Conservation (phyloP, 1,140 invertebrate species). For the Cydia pomonella region DNA sequence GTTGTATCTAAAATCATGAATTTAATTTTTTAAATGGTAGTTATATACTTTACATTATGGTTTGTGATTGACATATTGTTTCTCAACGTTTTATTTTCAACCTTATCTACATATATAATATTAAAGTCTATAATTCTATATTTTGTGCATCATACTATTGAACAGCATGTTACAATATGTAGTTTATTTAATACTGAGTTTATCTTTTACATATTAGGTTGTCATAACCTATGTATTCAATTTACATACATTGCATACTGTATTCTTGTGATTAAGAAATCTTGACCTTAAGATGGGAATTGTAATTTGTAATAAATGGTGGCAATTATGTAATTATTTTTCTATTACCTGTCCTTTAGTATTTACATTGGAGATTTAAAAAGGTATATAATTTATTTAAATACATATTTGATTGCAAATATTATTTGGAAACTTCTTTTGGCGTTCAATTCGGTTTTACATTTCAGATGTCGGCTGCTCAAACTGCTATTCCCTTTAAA, state of each 20-base stretch:
- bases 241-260: neutral
- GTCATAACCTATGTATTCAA: conserved; percentile 9
- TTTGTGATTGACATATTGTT: neutral
- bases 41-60: neutral
- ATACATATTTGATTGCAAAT: neutral
- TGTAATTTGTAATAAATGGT: conserved; percentile 29
- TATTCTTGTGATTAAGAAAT: neutral
- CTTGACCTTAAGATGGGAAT: conserved; percentile 13
- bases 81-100: neutral
- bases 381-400: neutral
- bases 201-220: conserved; percentile 9
- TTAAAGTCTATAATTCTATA: too few relatives aligned
- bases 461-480: conserved; percentile 68
- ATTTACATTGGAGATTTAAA: neutral
- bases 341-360: neutral
- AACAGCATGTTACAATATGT: neutral
- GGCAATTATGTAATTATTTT: neutral
- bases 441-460: conserved; percentile 17
- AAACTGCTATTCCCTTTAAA: conserved; percentile 70
- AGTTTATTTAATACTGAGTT: neutral
- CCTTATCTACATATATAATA: neutral
- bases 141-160: neutral
- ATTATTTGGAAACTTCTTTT: neutral
- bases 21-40: neutral
- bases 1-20: neutral